These are phyloP conservation scores for Parambassis ranga DNA, from an alignment of 2,797 vertebrate genomes.

Conservation along the genomic window DNA sequence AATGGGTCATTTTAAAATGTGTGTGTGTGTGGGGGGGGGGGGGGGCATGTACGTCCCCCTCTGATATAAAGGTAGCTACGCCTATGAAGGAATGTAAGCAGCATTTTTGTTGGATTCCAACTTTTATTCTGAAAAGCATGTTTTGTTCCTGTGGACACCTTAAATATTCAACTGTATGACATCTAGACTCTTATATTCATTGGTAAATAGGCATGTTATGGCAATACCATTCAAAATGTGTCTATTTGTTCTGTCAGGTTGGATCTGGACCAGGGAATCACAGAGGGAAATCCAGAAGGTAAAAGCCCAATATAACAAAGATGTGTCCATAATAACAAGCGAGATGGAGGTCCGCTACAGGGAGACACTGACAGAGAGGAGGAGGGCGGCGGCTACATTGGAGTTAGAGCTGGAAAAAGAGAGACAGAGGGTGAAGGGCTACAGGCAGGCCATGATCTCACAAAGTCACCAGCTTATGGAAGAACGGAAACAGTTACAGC, in stretches of 20 bases:
- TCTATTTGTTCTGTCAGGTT: conserved; percentile 77
- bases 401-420: conserved; percentile 95
- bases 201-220: neutral
- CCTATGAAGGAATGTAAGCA: too few species aligned
- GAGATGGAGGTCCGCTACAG: conserved; percentile 88
- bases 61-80: too few species aligned
- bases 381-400: conserved; percentile 82
- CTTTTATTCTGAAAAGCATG: neutral
- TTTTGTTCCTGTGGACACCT: too few species aligned
- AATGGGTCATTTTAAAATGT: too few species aligned
- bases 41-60: too few species aligned
- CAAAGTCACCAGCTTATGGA: conserved; percentile 90
- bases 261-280: conserved; percentile 97
- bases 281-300: conserved; percentile 88
- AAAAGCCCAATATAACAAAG: conserved; percentile 80
- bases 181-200: too few species aligned
- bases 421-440: conserved; percentile 86
- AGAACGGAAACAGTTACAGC: conserved; percentile 86
- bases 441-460: conserved; percentile 87
- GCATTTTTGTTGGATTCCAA: too few species aligned
- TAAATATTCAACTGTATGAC: too few species aligned
- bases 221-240: neutral
- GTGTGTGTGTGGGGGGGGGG: too few species aligned
- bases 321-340: conserved; percentile 76
- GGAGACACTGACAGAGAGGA: conserved; percentile 85